Percentiles rank a stretch among this genome's conserved stretches.
Conservation (phyloP, 2,113 vertebrate species). For the Ancistrus triradiatus region DNA sequence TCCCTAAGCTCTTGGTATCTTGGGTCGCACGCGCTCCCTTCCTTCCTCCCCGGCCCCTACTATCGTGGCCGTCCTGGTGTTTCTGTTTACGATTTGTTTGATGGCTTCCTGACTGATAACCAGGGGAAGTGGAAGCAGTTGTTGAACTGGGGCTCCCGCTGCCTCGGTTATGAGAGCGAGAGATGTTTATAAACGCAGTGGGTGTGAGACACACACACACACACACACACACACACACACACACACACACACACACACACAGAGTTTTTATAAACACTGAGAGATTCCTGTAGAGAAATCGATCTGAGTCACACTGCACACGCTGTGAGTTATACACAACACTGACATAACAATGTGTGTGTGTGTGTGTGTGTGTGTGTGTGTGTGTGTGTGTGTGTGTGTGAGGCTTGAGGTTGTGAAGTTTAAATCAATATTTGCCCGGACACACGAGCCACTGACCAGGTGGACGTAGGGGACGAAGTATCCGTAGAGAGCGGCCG, state of each 20-base stretch:
- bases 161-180: too few species aligned
- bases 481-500: conserved; percentile 91
- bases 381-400: not conserved
- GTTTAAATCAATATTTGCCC: not conserved
- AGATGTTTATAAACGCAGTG: too few species aligned
- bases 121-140: too few species aligned
- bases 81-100: too few species aligned
- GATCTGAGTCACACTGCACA: not conserved
- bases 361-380: conserved; percentile 1
- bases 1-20: too few species aligned
- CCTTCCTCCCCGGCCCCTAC: too few species aligned
- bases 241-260: not conserved
- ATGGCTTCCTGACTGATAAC: too few species aligned
- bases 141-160: too few species aligned
- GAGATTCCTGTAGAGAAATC: not conserved
- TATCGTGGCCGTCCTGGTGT: too few species aligned
- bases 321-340: not conserved
- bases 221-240: not conserved
- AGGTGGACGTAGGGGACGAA: conserved; percentile 97
- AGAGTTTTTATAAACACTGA: not conserved
- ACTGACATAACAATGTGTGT: conserved; percentile 2
- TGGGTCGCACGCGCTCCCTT: too few species aligned
- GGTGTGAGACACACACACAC: not conserved
- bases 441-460: conserved; percentile 69
- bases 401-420: not conserved